These are phyloP conservation scores for Sebastes minor DNA, from an alignment of 2,797 vertebrate genomes.

Conservation along the genomic window DNA sequence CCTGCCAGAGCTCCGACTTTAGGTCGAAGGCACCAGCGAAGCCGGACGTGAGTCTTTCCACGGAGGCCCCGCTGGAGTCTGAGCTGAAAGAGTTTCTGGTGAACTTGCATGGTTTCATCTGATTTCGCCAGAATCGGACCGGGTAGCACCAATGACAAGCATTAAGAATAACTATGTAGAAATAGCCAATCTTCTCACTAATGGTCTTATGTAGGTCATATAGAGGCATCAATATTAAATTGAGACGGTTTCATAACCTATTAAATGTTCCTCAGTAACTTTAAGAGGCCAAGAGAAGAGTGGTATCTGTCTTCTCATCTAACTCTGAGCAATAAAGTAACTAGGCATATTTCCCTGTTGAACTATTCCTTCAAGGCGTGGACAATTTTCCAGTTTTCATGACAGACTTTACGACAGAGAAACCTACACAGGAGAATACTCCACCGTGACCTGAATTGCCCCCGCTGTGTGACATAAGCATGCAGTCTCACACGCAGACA, in stretches of 20 bases:
- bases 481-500: not conserved
- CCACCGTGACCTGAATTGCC: not conserved
- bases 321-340: not conserved
- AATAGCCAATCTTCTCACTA: not conserved
- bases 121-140: too few species aligned
- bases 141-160: too few species aligned
- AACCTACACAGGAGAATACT: not conserved
- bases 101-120: too few species aligned
- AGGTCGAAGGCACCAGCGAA: too few species aligned
- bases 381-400: not conserved
- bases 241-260: not conserved
- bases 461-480: not conserved
- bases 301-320: not conserved
- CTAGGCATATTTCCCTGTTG: not conserved
- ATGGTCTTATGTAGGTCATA: not conserved
- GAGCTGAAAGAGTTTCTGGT: too few species aligned
- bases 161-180: not conserved
- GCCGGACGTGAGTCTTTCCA: accelerated
- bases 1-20: accelerated
- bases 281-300: not conserved
- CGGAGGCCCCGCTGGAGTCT: too few species aligned
- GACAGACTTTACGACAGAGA: not conserved
- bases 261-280: not conserved
- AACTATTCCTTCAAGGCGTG: not conserved
- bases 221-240: not conserved